Conservation (phyloP, 2,797 vertebrate species). For the Hirundo rustica region DNA sequence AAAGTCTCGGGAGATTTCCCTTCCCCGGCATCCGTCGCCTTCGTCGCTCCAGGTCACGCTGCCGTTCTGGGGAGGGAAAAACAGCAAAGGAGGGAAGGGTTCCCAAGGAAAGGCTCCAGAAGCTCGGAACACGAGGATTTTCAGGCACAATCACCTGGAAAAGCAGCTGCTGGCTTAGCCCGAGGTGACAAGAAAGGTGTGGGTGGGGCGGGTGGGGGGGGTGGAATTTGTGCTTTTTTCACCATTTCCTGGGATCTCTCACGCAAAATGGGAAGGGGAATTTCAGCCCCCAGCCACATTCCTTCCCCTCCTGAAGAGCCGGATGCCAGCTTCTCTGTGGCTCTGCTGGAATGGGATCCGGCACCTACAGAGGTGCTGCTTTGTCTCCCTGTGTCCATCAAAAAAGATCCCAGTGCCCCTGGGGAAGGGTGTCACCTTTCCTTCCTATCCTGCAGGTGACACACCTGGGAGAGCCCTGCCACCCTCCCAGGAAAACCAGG, state of each 20-base stretch:
- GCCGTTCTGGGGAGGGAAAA: slow-evolving; percentile 78
- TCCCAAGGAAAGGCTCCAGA: background rate
- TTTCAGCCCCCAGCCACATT: background rate
- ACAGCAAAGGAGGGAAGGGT: background rate
- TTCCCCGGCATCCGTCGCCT: slow-evolving; percentile 82
- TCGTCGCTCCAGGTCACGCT: slow-evolving; percentile 87
- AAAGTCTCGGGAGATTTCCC: slow-evolving; percentile 95
- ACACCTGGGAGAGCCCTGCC: background rate
- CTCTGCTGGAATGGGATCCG: background rate
- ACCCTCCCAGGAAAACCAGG: background rate
- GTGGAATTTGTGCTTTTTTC: no score
- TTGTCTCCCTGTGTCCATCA: background rate
- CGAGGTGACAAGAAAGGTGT: rapidly evolving
- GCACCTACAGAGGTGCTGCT: background rate
- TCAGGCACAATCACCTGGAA: rapidly evolving
- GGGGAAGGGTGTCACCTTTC: background rate
- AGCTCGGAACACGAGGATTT: rapidly evolving
- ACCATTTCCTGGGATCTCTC: background rate
- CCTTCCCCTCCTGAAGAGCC: background rate
- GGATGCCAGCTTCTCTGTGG: rapidly evolving
- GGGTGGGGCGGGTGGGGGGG: no score
- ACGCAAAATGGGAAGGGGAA: background rate
- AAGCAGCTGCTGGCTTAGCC: background rate
- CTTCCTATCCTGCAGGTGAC: background rate
- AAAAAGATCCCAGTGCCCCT: background rate